Base-by-base conservation (phyloP, 2,113 vertebrate genomes). In the Barnardius zonarius region DNA sequence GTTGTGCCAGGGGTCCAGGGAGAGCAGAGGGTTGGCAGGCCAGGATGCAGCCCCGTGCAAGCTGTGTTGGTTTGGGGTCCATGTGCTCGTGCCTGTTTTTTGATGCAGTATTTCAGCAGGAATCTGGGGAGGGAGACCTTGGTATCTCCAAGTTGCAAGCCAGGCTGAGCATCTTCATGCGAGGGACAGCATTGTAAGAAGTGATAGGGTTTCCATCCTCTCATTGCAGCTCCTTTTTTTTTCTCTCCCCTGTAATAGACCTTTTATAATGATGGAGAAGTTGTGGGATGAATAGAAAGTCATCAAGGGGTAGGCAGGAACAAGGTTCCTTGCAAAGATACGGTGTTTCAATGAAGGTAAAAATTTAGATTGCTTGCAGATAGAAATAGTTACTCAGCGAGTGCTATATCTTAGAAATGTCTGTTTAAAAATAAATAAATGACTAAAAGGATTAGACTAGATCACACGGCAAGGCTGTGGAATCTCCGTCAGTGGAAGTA, bases 51-150 rank as follows among this genome's bases (percentile, higher is more conserved):
- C 39, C 10, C 2, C 54, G 7, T 8, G 43, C 52, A 43, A 31
- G 44, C 43, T 4, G 0, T 7, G 1, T 39, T 1, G 3, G 8
- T 17, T 17, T 43, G 0, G 1, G 24, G 8, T 79, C 78, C 1
- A 0, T 1, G 22, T 0, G 0, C 69, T 67, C 25, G 0, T 2
- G 2, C 37, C 18, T 3, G 5, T 10, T 9, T 81, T 92, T 61
- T 61, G 85, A 39, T 70, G 66, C 88, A 74, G 85, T 83, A 77
- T 96, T 96, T 67, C 35, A 31, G 39, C 11, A 2, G 2, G 10
- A 37, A 44, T 79, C 37, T 1, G 1, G 24, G 30, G 66, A 67
- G 48, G 55, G 30, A 52, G 13, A 4, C 44, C 10, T 73, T 6
- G 3, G 15, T 23, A 5, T 64, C 41, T 49, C n/a, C 55, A 59